Evolutionary conservation across 2,113 vertebrate species (phyloP), one percentile per base, ranked within the genome.

Genomic region (Arothron firmamentum): DNA sequence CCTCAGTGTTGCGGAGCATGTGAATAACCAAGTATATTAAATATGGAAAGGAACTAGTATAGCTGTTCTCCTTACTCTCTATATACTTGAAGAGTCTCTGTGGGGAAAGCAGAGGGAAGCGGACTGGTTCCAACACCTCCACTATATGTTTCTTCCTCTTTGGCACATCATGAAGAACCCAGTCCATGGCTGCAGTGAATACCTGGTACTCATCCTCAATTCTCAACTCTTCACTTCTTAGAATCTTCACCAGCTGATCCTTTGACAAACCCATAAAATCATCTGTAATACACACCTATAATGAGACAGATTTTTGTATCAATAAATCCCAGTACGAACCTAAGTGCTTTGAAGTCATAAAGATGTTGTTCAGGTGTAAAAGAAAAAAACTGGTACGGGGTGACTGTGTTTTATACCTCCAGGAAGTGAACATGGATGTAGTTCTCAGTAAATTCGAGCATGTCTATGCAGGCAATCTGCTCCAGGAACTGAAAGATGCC

Each of bases 161-260:
- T 1, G 90, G 87, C 58, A 95, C 84, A 38, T 98, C 95, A 61
- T 95, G 95, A 56, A 95, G 89, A 60, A 97, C 88, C 96, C 96
- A 98, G 1, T 94, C 91, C 96, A 99, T 98, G 4, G 95, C 94
- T 1, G 94, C 93, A 0, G 75, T 89, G 75, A 99, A 99, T 17
- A 98, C 95, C 83, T 99, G 96, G 81, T 96, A 97, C 88, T 99
- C 96, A 23, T 98, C 96, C 80, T 99, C 96, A 31, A 99, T 95
- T 77, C 94, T 90, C 18, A 98, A 89, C 86, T 99, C 96, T 79
- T 99, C 96, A 1, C 95, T 98, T 61, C 92, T 88, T 46, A 99
- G 78, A 78, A 99, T 86, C 82, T 88, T 94, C 55, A 94, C 87
- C 59, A 99, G 80, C 83, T 98, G 96, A 65, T 96, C 95, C 72